Evolutionary conservation across 1,140 invertebrate genomes (phyloP).

Genomic region (Aleiodes sp.): DNA sequence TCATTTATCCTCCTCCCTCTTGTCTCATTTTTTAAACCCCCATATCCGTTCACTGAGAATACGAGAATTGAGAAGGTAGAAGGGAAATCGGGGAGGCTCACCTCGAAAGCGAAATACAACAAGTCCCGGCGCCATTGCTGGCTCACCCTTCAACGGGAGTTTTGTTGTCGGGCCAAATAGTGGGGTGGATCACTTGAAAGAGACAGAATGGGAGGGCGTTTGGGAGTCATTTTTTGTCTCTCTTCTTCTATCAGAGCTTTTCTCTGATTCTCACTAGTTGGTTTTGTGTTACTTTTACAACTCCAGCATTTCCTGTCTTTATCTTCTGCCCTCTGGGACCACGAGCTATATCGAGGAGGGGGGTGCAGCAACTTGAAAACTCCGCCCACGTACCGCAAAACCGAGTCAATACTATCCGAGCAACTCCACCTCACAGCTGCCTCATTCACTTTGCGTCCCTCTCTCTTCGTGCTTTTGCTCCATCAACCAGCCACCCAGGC

Average conservation of each 20-base stretch:
- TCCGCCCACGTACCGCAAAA: conserved; percentile 61
- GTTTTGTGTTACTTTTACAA: neutral
- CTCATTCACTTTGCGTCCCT: neutral
- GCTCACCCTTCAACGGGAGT: conserved; percentile 59
- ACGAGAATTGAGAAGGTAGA: conserved; percentile 50
- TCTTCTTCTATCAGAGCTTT: neutral
- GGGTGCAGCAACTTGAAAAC: conserved; percentile 48
- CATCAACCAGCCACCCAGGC: neutral
- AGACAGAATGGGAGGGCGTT: conserved; percentile 21
- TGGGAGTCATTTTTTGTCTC: neutral
- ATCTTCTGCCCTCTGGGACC: neutral
- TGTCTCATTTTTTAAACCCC: conserved; percentile 1
- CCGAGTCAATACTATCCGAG: conserved; percentile 61
- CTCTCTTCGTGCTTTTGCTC: neutral
- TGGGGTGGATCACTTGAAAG: conserved; percentile 31
- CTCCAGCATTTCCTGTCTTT: too few relatives aligned
- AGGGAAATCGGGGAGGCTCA: conserved; percentile 35
- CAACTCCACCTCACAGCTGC: conserved; percentile 36
- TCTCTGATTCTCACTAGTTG: neutral
- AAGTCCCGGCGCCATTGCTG: conserved; percentile 66
- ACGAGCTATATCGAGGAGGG: neutral
- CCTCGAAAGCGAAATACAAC: conserved; percentile 62
- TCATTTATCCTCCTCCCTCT: neutral
- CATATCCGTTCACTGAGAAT: conserved; percentile 26
- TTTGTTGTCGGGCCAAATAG: conserved; percentile 46